These are phyloP conservation scores for Hippocampus kuda DNA, from an alignment of 2,797 vertebrate genomes.

Conservation along the genomic window DNA sequence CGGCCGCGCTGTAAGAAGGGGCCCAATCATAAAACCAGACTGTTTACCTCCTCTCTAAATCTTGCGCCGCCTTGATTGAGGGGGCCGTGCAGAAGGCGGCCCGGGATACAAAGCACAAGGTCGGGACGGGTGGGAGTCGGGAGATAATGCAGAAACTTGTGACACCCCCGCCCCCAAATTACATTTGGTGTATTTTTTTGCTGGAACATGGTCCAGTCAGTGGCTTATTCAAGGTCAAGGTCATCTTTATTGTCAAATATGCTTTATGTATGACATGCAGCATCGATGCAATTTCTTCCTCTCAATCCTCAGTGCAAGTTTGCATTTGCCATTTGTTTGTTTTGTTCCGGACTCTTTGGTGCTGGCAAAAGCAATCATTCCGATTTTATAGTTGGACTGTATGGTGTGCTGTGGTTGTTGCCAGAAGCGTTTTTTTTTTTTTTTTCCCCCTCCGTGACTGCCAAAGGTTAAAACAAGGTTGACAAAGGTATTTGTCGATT, in stretches of 20 bases:
- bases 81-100: slow-evolving; percentile 39
- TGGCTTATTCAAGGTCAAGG: too few species aligned
- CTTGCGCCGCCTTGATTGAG: slow-evolving; percentile 60
- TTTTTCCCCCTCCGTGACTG: neutral
- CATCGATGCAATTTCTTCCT: too few species aligned
- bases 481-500: neutral
- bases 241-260: too few species aligned
- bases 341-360: neutral
- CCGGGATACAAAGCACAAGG: slow-evolving; percentile 28
- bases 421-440: neutral
- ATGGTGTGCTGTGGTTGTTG: neutral
- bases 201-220: neutral
- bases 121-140: slow-evolving; percentile 9
- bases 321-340: neutral
- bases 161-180: neutral
- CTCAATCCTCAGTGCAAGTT: too few species aligned
- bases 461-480: neutral
- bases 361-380: neutral
- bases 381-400: neutral
- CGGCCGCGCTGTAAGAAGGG: slow-evolving; percentile 60
- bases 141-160: slow-evolving; percentile 27
- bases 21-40: slow-evolving; percentile 68
- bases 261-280: too few species aligned
- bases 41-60: slow-evolving; percentile 67
- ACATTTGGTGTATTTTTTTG: neutral